These are phyloP conservation scores for Alviniconcha strummeri DNA, from an alignment of 2,888 invertebrate species.

Conservation along the genomic window DNA sequence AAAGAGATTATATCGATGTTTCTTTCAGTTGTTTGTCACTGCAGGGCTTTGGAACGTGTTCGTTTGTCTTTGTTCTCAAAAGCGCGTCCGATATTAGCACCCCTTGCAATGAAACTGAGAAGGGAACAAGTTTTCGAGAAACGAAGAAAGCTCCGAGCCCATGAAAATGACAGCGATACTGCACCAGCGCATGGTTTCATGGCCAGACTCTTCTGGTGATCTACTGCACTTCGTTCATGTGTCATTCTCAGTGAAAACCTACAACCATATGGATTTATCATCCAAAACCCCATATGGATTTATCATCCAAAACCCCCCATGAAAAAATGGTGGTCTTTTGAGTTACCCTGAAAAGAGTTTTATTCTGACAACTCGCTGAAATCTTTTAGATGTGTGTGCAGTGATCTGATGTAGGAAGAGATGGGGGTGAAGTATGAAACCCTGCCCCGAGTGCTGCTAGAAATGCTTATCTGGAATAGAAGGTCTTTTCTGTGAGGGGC, in stretches of 20 bases:
- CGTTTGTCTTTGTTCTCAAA: neutral
- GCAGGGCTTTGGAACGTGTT: neutral
- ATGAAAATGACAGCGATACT: too few species aligned
- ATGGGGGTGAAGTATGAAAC: constrained; percentile 15
- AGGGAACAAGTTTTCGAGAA: too few species aligned
- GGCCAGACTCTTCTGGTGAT: too few species aligned
- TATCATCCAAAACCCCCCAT: constrained; percentile 13
- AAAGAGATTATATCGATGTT: neutral
- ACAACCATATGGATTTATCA: too few species aligned
- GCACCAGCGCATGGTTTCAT: too few species aligned
- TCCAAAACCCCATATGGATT: neutral
- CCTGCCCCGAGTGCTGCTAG: constrained; percentile 8
- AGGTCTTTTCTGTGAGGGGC: constrained; percentile 11
- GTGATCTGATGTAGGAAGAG: constrained; percentile 18
- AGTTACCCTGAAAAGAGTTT: constrained; percentile 5
- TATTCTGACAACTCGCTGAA: constrained; percentile 15
- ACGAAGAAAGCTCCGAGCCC: too few species aligned
- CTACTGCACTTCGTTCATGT: too few species aligned
- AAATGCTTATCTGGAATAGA: constrained; percentile 9
- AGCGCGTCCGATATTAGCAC: neutral
- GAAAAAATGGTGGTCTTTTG: neutral
- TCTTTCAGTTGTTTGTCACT: neutral
- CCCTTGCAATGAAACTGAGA: too few species aligned
- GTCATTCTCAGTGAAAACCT: too few species aligned
- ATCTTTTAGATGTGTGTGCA: constrained; percentile 17